Conservation (phyloP, 2,113 vertebrate species). For the Bettongia penicillata region DNA sequence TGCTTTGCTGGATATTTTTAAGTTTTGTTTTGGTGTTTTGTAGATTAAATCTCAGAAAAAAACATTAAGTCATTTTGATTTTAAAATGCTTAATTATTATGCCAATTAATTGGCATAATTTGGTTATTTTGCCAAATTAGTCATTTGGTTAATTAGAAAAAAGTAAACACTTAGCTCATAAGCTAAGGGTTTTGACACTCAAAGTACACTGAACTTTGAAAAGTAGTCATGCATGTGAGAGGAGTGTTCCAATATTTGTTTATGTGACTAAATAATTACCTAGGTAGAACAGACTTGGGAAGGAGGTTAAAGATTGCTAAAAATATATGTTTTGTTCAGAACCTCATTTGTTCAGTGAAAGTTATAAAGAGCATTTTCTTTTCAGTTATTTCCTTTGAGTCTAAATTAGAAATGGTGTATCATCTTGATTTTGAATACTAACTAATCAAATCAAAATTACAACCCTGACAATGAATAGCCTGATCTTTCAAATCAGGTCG, state of each 20-base stretch:
- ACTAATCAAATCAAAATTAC: slow-evolving; percentile 16
- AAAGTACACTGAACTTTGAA: background rate
- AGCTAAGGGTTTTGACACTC: background rate
- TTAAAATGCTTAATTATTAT: background rate
- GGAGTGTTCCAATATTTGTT: background rate
- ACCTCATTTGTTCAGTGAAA: background rate
- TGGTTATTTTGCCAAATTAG: background rate
- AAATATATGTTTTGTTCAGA: slow-evolving; percentile 23
- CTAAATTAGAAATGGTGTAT: slow-evolving; percentile 23
- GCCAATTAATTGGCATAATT: too few species aligned
- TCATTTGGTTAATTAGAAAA: background rate
- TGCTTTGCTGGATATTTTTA: background rate
- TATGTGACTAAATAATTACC: background rate
- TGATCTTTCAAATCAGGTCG: slow-evolving; percentile 29
- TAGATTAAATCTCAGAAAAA: background rate
- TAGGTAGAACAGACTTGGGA: background rate
- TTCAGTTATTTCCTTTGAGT: background rate
- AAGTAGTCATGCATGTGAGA: background rate
- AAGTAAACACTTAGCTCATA: background rate
- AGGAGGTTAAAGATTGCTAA: background rate
- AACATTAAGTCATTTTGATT: background rate
- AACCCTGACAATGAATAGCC: background rate
- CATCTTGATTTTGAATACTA: slow-evolving; percentile 1
- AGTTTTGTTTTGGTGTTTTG: background rate
- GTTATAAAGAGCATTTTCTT: background rate